Evolutionary conservation across 2,888 invertebrate genomes (phyloP).

Genomic region (Xanthia togata): DNA sequence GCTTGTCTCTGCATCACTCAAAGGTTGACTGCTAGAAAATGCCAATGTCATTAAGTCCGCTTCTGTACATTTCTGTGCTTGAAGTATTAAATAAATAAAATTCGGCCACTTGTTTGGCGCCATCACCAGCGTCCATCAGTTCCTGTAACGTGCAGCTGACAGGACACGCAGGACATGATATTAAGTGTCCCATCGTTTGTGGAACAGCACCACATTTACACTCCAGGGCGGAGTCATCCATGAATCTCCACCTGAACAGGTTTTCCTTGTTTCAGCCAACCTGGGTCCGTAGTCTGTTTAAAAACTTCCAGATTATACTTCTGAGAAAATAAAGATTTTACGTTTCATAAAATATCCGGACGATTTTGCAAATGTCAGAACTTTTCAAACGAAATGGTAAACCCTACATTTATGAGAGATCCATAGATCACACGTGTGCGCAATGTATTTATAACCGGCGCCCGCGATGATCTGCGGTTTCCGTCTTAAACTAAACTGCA

Average conservation of each 20-base stretch:
- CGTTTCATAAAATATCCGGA: no score
- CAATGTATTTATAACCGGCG: slow-evolving; percentile 54
- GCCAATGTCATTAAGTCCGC: no score
- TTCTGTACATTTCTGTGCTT: no score
- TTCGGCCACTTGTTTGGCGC: no score
- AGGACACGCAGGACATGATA: no score
- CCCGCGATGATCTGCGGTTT: slow-evolving; percentile 61
- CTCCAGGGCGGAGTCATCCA: not conserved
- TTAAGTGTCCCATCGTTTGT: not conserved
- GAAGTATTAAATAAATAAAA: no score
- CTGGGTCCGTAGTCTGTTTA: not conserved
- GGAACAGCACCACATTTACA: not conserved
- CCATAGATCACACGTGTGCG: slow-evolving; percentile 54
- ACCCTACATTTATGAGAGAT: slow-evolving; percentile 13
- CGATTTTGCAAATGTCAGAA: not conserved
- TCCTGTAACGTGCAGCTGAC: no score
- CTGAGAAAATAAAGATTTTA: not conserved
- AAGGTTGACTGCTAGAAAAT: no score
- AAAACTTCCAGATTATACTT: no score
- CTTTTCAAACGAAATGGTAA: not conserved
- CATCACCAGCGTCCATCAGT: no score
- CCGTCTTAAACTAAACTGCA: slow-evolving; percentile 52
- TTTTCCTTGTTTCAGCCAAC: not conserved
- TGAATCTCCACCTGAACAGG: not conserved
- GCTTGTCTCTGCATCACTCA: no score